Evolutionary conservation across 2,888 invertebrate genomes (phyloP).

Genomic region (Acrobasis repandana): DNA sequence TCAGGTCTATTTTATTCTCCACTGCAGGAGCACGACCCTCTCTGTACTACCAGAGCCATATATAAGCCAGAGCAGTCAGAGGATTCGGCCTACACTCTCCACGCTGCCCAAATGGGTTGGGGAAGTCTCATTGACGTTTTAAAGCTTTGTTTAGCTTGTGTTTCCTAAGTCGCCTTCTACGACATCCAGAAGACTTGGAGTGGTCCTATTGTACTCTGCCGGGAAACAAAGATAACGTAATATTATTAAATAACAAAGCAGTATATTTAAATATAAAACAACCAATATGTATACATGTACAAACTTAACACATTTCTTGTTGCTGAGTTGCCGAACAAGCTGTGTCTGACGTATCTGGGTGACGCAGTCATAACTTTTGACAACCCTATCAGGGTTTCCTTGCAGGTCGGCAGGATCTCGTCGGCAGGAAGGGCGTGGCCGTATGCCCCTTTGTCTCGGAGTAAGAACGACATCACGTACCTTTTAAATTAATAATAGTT

Average conservation of each 20-base stretch:
- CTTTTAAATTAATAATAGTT: slow-evolving; percentile 36
- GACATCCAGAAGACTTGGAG: too few species aligned
- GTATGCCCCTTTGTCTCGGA: slow-evolving; percentile 85
- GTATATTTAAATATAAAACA: not conserved
- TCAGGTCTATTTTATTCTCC: too few species aligned
- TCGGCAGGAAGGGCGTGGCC: slow-evolving; percentile 87
- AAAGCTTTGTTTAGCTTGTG: too few species aligned
- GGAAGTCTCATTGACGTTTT: too few species aligned
- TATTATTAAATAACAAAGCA: not conserved
- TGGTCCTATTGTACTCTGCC: too few species aligned
- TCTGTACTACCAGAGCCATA: too few species aligned
- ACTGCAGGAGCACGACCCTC: too few species aligned
- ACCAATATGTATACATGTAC: not conserved
- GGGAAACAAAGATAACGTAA: not conserved
- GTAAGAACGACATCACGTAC: slow-evolving; percentile 57
- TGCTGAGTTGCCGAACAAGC: slow-evolving; percentile 31
- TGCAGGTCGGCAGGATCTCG: slow-evolving; percentile 84
- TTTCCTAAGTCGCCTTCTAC: too few species aligned
- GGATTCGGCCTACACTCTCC: too few species aligned
- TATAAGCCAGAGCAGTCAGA: too few species aligned
- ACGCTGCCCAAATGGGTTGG: too few species aligned
- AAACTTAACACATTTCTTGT: not conserved
- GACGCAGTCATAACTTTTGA: slow-evolving; percentile 67
- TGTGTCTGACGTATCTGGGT: slow-evolving; percentile 40
- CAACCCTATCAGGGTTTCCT: slow-evolving; percentile 82